Evolutionary conservation across 2,797 vertebrate genomes (phyloP).

Genomic region (Sorex maritimensis): DNA sequence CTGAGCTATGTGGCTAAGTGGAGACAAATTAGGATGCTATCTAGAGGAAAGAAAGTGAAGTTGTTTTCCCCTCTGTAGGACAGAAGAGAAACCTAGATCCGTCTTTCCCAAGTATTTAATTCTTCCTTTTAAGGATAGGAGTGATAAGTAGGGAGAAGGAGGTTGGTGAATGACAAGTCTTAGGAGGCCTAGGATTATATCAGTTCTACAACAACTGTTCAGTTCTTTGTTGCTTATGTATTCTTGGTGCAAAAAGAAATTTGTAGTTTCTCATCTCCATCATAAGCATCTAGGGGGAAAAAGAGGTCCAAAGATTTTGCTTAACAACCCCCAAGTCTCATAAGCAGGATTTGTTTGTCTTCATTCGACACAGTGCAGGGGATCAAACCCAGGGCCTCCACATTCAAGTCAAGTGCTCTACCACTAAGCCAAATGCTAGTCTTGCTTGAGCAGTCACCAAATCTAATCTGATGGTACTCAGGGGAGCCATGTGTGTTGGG

Average conservation of each 20-base stretch:
- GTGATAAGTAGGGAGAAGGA: not conserved
- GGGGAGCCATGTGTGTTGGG: too few species aligned
- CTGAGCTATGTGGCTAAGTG: conserved; percentile 61
- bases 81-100: conserved; percentile 15
- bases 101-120: conserved; percentile 30
- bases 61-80: not conserved
- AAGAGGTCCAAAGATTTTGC: not conserved
- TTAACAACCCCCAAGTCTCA: not conserved
- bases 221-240: conserved; percentile 8
- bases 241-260: not conserved
- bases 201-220: not conserved
- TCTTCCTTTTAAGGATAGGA: not conserved
- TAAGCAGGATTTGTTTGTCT: conserved; percentile 10
- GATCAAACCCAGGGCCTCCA: too few species aligned
- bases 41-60: conserved; percentile 58
- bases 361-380: too few species aligned
- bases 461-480: too few species aligned
- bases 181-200: not conserved
- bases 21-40: conserved; percentile 68
- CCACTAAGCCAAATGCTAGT: too few species aligned
- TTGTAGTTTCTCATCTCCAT: conserved; percentile 33
- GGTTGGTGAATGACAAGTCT: rapidly evolving
- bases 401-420: too few species aligned
- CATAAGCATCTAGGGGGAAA: not conserved
- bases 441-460: too few species aligned